phyloP scores from a whole-genome alignment of 2,113 vertebrate genomes.

The Mohoua ochrocephala region DNA sequence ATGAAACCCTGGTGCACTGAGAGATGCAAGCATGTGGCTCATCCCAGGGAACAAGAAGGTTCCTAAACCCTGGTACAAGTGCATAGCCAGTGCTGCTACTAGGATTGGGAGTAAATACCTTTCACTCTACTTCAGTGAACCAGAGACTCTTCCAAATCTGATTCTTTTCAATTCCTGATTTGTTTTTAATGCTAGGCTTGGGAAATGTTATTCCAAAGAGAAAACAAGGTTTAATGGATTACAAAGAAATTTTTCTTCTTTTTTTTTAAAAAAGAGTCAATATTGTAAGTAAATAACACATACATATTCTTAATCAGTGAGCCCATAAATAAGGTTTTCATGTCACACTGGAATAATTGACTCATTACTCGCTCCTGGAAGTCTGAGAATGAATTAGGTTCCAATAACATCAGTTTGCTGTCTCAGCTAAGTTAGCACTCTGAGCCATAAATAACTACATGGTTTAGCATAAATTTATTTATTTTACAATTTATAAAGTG shows the following conservation, averaged over 20 bases:
- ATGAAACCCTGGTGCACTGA: neutral
- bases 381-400: slow-evolving; percentile 42
- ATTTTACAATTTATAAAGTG: slow-evolving; percentile 41
- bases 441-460: slow-evolving; percentile 37
- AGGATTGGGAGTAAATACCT: neutral
- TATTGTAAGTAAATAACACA: slow-evolving; percentile 29
- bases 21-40: neutral
- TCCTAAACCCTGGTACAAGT: neutral
- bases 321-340: slow-evolving; percentile 40
- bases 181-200: neutral
- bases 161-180: neutral
- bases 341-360: slow-evolving; percentile 47
- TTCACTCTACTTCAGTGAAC: neutral
- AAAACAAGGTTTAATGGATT: neutral
- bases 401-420: slow-evolving; percentile 45
- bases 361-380: slow-evolving; percentile 26
- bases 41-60: neutral
- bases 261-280: neutral
- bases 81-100: neutral
- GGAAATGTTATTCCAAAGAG: neutral
- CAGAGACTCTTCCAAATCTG: neutral
- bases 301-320: slow-evolving; percentile 28
- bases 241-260: neutral
- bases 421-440: slow-evolving; percentile 46
- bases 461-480: slow-evolving; percentile 55